These are phyloP conservation scores for Belgica antarctica DNA, from an alignment of 2,888 invertebrate genomes.

Conservation along the genomic window DNA sequence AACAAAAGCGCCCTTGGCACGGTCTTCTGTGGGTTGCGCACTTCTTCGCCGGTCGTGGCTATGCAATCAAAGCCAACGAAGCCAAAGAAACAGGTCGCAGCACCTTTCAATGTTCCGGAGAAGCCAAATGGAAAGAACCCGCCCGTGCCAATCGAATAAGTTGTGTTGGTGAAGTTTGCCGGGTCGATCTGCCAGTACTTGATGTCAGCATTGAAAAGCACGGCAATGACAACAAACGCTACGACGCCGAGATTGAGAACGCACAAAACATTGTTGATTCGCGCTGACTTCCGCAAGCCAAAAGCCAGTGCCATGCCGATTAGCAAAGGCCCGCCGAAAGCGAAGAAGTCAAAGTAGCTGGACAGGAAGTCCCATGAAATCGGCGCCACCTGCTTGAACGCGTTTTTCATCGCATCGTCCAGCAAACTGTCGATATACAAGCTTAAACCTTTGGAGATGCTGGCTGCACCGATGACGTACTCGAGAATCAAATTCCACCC, in stretches of 20 bases:
- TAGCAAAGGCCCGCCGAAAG: constrained; percentile 64
- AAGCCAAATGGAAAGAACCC: constrained; percentile 90
- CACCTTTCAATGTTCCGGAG: constrained; percentile 73
- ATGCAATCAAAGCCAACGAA: constrained; percentile 96
- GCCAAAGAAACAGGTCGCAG: constrained; percentile 85
- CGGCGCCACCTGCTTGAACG: constrained; percentile 62
- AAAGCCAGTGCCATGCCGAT: constrained; percentile 69
- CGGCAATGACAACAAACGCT: constrained; percentile 69
- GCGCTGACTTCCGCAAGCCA: constrained; percentile 76
- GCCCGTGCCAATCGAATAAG: constrained; percentile 63
- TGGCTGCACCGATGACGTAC: constrained; percentile 75
- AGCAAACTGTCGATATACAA: constrained; percentile 68
- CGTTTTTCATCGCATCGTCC: constrained; percentile 62
- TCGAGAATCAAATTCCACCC: constrained; percentile 91
- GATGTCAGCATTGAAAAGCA: constrained; percentile 62
- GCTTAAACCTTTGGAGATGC: constrained; percentile 74
- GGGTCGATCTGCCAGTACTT: constrained; percentile 59
- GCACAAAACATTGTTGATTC: constrained; percentile 76
- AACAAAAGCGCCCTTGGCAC: constrained; percentile 86
- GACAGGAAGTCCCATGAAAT: constrained; percentile 62
- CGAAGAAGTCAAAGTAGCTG: constrained; percentile 71
- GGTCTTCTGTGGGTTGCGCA: constrained; percentile 78
- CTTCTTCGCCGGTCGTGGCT: constrained; percentile 88
- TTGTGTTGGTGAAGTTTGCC: constrained; percentile 52
- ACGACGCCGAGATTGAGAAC: constrained; percentile 70